These are phyloP conservation scores for Nothura maculosa DNA, from an alignment of 2,797 vertebrate species.

Conservation along the genomic window DNA sequence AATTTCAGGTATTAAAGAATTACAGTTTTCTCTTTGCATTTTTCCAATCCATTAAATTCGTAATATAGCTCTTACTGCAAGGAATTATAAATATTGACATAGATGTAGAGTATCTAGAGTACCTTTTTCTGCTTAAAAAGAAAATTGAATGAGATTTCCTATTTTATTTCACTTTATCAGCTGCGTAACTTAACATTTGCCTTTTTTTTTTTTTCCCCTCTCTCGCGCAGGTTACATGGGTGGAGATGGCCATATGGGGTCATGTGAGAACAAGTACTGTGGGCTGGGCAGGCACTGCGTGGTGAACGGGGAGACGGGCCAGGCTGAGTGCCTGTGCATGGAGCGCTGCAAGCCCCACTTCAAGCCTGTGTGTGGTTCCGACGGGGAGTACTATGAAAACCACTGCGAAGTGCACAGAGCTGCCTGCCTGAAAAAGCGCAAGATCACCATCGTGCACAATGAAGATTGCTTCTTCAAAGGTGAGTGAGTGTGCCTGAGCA, in stretches of 20 bases:
- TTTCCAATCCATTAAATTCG: background rate
- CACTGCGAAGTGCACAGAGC: slow-evolving; percentile 95
- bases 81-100: background rate
- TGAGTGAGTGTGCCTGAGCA: slow-evolving; percentile 82
- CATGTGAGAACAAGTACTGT: slow-evolving; percentile 95
- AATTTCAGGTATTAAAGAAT: background rate
- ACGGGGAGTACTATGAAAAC: slow-evolving; percentile 95
- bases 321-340: slow-evolving; percentile 92
- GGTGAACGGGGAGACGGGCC: slow-evolving; percentile 83
- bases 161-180: background rate
- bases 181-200: background rate
- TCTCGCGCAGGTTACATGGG: slow-evolving; percentile 80
- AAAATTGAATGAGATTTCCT: background rate
- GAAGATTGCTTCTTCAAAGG: slow-evolving; percentile 98
- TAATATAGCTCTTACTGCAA: background rate
- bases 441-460: slow-evolving; percentile 93
- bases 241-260: slow-evolving; percentile 77
- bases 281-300: slow-evolving; percentile 93
- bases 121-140: background rate
- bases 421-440: slow-evolving; percentile 89
- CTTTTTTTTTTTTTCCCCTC: background rate
- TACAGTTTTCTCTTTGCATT: background rate
- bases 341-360: slow-evolving; percentile 92
- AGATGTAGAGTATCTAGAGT: background rate
- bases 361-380: slow-evolving; percentile 95